A percentile compares a stretch with the other conserved stretches of the same genome.
Evolutionary conservation across 1,140 invertebrate genomes (phyloP).

Genomic region (Diorhabda elongata): DNA sequence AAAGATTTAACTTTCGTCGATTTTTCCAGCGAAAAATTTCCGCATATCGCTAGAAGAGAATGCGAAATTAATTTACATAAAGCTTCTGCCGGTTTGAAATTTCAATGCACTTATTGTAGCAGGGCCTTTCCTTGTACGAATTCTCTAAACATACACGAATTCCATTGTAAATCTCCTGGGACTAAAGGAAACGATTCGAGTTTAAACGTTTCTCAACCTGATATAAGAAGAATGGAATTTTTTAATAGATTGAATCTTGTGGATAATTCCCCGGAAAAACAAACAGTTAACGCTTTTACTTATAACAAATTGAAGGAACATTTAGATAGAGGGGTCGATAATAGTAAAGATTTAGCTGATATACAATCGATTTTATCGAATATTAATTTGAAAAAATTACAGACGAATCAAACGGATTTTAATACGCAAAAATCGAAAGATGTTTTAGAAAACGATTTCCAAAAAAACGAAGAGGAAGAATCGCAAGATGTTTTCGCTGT

Average conservation of each 20-base stretch:
- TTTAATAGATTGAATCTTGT: conserved; percentile 74
- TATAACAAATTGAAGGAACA: conserved; percentile 31
- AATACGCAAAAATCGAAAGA: conserved; percentile 48
- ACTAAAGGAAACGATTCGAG: conserved; percentile 35
- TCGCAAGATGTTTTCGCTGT: conserved; percentile 74
- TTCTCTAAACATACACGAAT: conserved; percentile 64
- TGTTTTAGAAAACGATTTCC: conserved; percentile 35
- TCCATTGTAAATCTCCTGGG: conserved; percentile 50
- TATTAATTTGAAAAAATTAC: conserved; percentile 58
- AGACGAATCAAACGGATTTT: conserved; percentile 52
- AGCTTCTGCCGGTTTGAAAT: conserved; percentile 59
- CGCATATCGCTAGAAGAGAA: conserved; percentile 66
- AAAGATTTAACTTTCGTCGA: conserved; percentile 74
- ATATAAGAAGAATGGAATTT: conserved; percentile 68
- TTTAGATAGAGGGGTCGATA: conserved; percentile 41
- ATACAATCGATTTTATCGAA: conserved; percentile 77
- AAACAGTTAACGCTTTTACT: neutral
- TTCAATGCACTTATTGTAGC: conserved; percentile 67
- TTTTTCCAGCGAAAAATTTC: conserved; percentile 73
- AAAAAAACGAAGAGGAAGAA: conserved; percentile 62
- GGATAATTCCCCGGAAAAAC: conserved; percentile 53
- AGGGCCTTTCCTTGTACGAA: conserved; percentile 71
- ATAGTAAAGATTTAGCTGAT: conserved; percentile 72
- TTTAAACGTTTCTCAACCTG: conserved; percentile 47
- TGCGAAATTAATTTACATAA: conserved; percentile 67